Base-by-base conservation (phyloP, 2,113 vertebrate genomes). In the Pionites leucogaster region DNA sequence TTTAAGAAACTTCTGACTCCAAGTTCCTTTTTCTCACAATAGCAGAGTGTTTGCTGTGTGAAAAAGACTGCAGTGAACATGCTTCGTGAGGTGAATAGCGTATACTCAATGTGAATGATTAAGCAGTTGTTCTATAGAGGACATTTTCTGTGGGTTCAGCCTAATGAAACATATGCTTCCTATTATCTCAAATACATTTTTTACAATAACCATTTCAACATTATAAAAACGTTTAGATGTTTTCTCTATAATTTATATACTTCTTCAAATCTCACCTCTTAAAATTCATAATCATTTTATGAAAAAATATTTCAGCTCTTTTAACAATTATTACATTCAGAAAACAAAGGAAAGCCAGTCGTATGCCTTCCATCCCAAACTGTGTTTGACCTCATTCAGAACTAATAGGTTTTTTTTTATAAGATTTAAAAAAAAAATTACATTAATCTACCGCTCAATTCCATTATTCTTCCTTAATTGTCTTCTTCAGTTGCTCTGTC, bases 161-260 rank as follows among this genome's bases (percentile, higher is more conserved):
- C 88, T 95, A 92, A 96, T 94, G 82, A 96, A 93, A 97, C 96
- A 96, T 96, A 74, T 97, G 95, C 90, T 97, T 96, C 76, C 70
- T 96, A 93, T 97, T 97, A 96, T 86, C 92, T 78, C 85, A 78
- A 93, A 96, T 94, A 92, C 92, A 96, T 96, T 83, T 96, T 96
- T 95, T 96, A 92, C 82, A 96, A 62, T 96, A 96, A 93, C 93
- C 50, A 78, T 88, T 96, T 97, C 95, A 96, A 63, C 92, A 90
- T 96, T 96, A 93, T 71, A 80, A 95, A 96, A 97, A 75, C n/a
- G 6, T 96, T 97, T 95, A 95, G 92, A 96, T 93, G 82, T 81
- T 96, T 97, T 64, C 85, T 83, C 65, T 96, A 88, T 82, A 94
- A 96, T 96, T 96, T 96, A 96, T 96, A 88, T 86, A 93, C 50